Conservation (phyloP, 2,113 vertebrate species). For the Tetrax tetrax region DNA sequence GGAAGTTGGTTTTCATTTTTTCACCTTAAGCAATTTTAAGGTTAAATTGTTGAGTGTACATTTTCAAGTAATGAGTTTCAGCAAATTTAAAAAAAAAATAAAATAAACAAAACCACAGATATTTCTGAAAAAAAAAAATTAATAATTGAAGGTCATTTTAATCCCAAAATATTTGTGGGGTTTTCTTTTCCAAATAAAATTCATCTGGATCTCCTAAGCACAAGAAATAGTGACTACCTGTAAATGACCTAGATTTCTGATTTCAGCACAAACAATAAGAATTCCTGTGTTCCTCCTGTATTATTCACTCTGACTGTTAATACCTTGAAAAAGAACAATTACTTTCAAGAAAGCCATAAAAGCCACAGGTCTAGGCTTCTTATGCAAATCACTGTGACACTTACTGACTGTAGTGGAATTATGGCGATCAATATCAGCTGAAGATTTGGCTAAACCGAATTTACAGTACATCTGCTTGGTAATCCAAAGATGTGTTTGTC, state of each 20-base stretch:
- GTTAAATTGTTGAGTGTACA: neutral
- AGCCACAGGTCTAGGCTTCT: neutral
- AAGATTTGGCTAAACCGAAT: neutral
- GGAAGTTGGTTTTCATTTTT: neutral
- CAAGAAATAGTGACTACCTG: neutral
- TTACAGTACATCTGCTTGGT: neutral
- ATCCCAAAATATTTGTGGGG: neutral
- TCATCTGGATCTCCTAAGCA: neutral
- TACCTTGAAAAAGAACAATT: neutral
- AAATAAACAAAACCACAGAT: no score
- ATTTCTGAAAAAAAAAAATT: neutral
- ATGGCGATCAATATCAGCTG: fast-evolving
- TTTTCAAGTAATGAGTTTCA: neutral
- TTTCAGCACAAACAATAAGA: neutral
- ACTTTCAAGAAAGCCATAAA: neutral
- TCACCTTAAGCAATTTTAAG: neutral
- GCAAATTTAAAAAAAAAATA: neutral
- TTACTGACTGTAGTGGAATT: neutral
- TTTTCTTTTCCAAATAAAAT: neutral
- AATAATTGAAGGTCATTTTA: fast-evolving
- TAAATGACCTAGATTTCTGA: neutral
- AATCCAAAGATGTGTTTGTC: neutral
- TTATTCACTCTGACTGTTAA: neutral
- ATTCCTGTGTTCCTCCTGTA: neutral
- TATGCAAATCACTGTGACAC: neutral